Evolutionary conservation across 1,140 invertebrate genomes (phyloP).

Genomic region (Pseudomyrmex dendroicus): DNA sequence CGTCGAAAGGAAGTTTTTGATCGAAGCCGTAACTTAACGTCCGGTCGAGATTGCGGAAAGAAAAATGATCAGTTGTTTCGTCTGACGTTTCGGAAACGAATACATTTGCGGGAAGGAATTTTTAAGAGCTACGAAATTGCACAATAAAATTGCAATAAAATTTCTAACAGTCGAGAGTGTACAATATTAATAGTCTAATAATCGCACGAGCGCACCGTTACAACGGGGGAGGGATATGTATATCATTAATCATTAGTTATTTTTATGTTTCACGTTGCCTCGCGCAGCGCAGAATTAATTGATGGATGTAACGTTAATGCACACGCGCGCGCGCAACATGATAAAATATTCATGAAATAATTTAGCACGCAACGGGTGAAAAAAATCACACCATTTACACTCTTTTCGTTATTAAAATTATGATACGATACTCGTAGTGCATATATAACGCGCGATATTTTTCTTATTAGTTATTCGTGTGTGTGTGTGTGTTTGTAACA

Average conservation of each 20-base stretch:
- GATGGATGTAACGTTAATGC: constrained; percentile 38
- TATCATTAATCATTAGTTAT: constrained; percentile 28
- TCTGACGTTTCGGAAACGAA: background rate
- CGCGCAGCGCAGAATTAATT: constrained; percentile 34
- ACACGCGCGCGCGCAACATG: background rate
- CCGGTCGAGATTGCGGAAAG: background rate
- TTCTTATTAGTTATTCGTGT: constrained; percentile 3
- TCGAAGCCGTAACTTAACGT: background rate
- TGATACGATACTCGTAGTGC: background rate
- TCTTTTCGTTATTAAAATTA: constrained; percentile 41
- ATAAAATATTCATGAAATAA: constrained; percentile 57
- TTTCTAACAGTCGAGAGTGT: background rate
- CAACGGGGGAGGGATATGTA: background rate
- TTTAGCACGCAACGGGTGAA: constrained; percentile 19
- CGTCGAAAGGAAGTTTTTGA: background rate
- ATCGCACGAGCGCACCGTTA: background rate
- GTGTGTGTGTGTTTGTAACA: background rate
- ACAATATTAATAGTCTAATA: background rate
- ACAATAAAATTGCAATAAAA: constrained; percentile 10
- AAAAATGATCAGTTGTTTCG: background rate
- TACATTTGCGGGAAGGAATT: too few species aligned
- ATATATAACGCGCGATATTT: background rate
- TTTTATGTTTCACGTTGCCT: constrained; percentile 23
- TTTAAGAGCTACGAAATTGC: too few species aligned
- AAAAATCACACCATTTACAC: constrained; percentile 11